Conservation (phyloP, 2,113 vertebrate genomes). For the Silurus meridionalis region DNA sequence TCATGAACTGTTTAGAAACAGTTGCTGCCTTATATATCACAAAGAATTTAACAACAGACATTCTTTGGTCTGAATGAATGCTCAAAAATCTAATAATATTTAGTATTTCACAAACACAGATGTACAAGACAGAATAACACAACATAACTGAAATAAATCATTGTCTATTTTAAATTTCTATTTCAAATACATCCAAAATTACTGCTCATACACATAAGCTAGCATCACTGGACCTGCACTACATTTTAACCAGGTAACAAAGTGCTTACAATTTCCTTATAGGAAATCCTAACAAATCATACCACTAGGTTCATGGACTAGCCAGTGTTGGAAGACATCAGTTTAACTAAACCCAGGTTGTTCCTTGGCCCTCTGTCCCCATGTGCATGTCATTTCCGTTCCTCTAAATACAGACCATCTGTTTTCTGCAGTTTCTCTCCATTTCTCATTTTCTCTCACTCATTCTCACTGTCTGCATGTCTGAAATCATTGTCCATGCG, state of each 20-base stretch:
- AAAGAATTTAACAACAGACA: background rate
- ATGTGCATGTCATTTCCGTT: constrained; percentile 17
- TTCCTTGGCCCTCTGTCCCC: background rate
- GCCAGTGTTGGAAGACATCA: background rate
- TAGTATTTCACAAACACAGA: background rate
- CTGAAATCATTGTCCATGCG: constrained; percentile 74
- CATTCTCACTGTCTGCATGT: constrained; percentile 48
- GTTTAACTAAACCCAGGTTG: constrained; percentile 14
- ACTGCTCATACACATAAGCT: background rate
- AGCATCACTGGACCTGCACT: background rate
- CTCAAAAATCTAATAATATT: background rate
- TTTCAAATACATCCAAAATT: background rate
- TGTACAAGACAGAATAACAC: background rate
- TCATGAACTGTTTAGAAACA: background rate
- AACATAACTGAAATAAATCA: background rate
- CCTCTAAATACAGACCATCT: constrained; percentile 36
- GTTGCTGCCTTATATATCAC: background rate
- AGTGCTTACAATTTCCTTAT: background rate
- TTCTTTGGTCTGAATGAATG: background rate
- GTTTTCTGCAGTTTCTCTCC: constrained; percentile 29
- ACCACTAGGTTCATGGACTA: background rate
- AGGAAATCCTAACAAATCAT: background rate
- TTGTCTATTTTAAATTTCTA: background rate
- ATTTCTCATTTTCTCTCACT: constrained; percentile 37
- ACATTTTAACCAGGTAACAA: background rate